Base-by-base conservation (phyloP, 92 coral and sea anemone genomes). In the Epizoanthus scotinus region DNA sequence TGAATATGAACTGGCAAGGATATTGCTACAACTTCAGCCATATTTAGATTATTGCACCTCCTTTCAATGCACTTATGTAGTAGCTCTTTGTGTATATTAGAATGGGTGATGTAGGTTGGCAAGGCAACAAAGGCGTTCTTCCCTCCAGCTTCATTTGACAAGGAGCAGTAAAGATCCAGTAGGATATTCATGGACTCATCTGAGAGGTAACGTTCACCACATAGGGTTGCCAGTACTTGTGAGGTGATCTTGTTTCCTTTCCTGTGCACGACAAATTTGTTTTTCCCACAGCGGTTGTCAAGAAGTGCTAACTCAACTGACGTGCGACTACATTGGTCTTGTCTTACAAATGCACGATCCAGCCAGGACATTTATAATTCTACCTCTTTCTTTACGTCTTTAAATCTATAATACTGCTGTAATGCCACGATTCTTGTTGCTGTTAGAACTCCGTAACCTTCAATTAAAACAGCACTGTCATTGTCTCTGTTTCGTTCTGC, bases 1-100 rank as follows among this genome's bases (percentile, higher is more conserved):
- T 81, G 80, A 81, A 86, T 70, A 62, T 86, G 89, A 15, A 70
- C 69, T 52, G 89, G 85, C 61, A 86, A 40, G 52, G 80, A 86
- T 22, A 86, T 26, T 3, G 64, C 61, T 21, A 62, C 65, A 22
- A 85, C 69, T 67, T 74, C 84, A 25, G 36, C 66, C 15, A 55
- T 62, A 73, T 79, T 83, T 25, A 80, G 17, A 69, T 66, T 72
- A 6, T 73, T 59, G 14, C 7, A 64, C 15, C 54, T 28, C 29
- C 67, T 50, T 28, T 62, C 47, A 62, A 79, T 55, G 8, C 65
- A 78, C 70, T 66, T 71, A 44, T 47, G 55, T 63, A 63, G 20
- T 24, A 85, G 62, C 15, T 71, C 42, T 38, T 71, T 71, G 27
- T 20, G 61, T 29, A 61, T 52, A 27, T 49, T 71, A 20, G 58